Percentiles rank a stretch among this genome's conserved stretches.
phyloP scores from a whole-genome alignment of 2,797 vertebrate species.

The Synanceia verrucosa region DNA sequence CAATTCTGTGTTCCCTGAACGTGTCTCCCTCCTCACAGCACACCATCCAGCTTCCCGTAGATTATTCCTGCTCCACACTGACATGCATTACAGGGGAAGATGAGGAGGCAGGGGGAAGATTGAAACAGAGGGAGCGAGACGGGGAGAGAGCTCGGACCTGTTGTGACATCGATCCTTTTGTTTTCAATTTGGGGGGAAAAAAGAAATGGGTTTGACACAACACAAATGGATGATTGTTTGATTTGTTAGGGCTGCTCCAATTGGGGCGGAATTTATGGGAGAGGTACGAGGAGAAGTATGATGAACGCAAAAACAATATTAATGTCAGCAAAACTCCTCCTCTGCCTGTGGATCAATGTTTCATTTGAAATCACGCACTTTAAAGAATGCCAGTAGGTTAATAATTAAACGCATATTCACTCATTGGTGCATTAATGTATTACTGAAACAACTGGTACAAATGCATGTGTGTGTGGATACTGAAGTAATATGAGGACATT shows the following conservation, averaged over 20 bases:
- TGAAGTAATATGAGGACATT: neutral
- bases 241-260: slow-evolving; percentile 16
- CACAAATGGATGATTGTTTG: slow-evolving; percentile 16
- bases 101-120: slow-evolving; percentile 2
- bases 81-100: slow-evolving; percentile 19
- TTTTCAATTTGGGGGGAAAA: slow-evolving; percentile 22
- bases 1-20: slow-evolving; percentile 33
- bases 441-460: neutral
- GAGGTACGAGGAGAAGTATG: neutral
- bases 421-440: neutral
- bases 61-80: slow-evolving; percentile 36
- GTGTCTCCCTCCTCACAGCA: slow-evolving; percentile 22
- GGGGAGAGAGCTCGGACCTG: neutral
- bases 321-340: slow-evolving; percentile 14
- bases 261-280: slow-evolving; percentile 31
- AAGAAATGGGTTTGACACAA: slow-evolving; percentile 21
- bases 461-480: neutral
- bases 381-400: neutral
- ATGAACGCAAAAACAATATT: slow-evolving; percentile 10
- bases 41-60: slow-evolving; percentile 23
- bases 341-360: slow-evolving; percentile 24
- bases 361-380: slow-evolving; percentile 7
- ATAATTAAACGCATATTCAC: too few species aligned
- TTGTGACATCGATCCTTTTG: slow-evolving; percentile 30
- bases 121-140: neutral